Percentiles rank a stretch among this genome's conserved stretches.
Evolutionary conservation across 1,140 invertebrate genomes (phyloP).

Genomic region (Gyrodactylus bullatarudis): DNA sequence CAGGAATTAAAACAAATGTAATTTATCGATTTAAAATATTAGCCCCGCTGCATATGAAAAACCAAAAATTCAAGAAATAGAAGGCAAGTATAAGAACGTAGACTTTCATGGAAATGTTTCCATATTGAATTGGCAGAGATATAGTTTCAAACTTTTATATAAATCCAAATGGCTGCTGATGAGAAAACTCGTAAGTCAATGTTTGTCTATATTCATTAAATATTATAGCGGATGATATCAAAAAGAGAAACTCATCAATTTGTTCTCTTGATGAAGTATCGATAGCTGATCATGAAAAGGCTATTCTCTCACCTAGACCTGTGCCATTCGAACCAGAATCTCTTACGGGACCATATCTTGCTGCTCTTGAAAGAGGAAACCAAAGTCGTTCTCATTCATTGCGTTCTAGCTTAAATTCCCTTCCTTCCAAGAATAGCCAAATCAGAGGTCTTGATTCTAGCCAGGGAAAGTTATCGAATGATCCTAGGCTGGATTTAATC

Average conservation of each 20-base stretch:
- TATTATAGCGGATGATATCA: not conserved
- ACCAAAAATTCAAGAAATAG: too few species aligned
- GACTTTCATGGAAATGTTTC: too few species aligned
- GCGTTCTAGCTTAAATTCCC: not conserved
- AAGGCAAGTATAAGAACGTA: too few species aligned
- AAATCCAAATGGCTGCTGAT: too few species aligned
- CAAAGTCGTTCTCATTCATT: not conserved
- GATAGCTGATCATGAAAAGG: not conserved
- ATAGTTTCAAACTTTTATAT: too few species aligned
- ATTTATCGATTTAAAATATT: too few species aligned
- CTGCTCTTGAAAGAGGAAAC: not conserved
- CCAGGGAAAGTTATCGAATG: not conserved
- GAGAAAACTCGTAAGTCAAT: too few species aligned
- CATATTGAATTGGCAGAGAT: too few species aligned
- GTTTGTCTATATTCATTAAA: not conserved
- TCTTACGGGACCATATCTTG: not conserved
- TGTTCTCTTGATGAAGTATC: not conserved
- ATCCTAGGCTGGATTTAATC: too few species aligned
- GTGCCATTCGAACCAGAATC: not conserved
- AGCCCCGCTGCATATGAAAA: too few species aligned
- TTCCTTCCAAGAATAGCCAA: not conserved
- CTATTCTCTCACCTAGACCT: not conserved
- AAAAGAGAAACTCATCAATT: not conserved
- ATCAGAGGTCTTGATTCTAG: not conserved
- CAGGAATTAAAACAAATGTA: too few species aligned